These are phyloP conservation scores for Terrapene triunguis DNA, from an alignment of 2,113 vertebrate genomes.

Conservation along the genomic window DNA sequence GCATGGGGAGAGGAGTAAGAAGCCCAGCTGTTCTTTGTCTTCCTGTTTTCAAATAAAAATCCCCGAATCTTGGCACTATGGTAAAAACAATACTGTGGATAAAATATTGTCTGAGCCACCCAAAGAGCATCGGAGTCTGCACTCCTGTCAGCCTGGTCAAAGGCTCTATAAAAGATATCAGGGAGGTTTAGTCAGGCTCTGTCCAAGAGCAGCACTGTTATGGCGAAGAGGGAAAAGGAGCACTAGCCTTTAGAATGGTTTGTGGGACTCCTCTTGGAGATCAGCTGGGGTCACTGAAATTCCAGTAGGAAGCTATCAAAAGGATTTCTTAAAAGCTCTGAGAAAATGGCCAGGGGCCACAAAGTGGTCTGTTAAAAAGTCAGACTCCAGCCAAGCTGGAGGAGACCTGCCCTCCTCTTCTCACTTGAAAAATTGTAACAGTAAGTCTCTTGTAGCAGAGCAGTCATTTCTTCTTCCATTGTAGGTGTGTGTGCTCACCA, in stretches of 20 bases:
- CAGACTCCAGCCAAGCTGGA: neutral
- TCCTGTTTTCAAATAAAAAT: neutral
- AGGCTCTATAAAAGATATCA: neutral
- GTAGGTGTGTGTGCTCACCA: too few species aligned
- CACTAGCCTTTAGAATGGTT: neutral
- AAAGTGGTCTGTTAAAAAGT: neutral
- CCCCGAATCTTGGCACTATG: neutral
- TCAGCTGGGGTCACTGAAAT: neutral
- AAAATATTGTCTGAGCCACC: neutral
- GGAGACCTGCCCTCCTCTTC: neutral
- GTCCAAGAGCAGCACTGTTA: neutral
- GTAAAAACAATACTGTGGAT: neutral
- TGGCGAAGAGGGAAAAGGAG: neutral
- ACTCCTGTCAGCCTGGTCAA: accelerated
- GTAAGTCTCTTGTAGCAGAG: neutral
- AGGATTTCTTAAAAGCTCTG: neutral
- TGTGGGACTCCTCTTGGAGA: neutral
- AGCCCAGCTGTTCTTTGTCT: neutral
- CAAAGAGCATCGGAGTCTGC: neutral
- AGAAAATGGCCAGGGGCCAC: neutral
- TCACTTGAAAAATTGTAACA: neutral
- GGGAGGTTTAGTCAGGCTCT: neutral
- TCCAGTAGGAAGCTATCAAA: neutral
- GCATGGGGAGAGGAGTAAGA: neutral
- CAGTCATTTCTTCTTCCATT: too few species aligned